Conservation (phyloP, 2,888 invertebrate genomes). For the Trypoxylon attenuatum region DNA sequence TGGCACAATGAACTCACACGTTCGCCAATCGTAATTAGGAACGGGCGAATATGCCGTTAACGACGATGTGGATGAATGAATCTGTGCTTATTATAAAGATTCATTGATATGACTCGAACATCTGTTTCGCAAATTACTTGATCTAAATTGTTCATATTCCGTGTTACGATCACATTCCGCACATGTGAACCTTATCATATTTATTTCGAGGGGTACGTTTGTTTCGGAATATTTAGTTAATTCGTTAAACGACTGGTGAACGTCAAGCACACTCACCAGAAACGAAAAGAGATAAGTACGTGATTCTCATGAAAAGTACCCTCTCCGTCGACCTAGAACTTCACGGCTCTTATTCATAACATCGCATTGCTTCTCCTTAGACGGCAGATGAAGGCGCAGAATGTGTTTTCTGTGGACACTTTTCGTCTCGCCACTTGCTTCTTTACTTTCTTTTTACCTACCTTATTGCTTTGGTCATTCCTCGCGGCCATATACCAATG, state of each 20-base stretch:
- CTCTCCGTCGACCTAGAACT: constrained; percentile 23
- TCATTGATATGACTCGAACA: constrained; percentile 4
- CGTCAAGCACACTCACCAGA: neutral
- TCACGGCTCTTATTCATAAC: constrained; percentile 16
- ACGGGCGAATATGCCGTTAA: constrained; percentile 25
- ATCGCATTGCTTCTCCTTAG: constrained; percentile 16
- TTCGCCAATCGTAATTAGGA: constrained; percentile 43
- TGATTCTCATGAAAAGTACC: constrained; percentile 28
- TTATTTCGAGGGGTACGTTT: neutral
- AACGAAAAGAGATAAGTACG: constrained; percentile 7
- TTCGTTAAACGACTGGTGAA: neutral
- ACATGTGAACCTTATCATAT: too few relatives aligned
- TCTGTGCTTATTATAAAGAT: constrained; percentile 5
- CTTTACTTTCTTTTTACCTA: neutral
- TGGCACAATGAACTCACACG: constrained; percentile 37
- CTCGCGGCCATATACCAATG: neutral
- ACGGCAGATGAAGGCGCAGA: constrained; percentile 45
- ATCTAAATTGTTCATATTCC: too few relatives aligned
- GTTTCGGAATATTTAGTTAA: neutral
- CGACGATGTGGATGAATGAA: constrained; percentile 37
- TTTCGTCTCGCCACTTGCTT: constrained; percentile 15
- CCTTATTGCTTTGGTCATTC: neutral
- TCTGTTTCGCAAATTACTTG: too few relatives aligned
- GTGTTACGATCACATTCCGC: too few relatives aligned
- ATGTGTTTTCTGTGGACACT: constrained; percentile 42